Conservation (phyloP, 2,888 invertebrate species). For the Troides aeacus region DNA sequence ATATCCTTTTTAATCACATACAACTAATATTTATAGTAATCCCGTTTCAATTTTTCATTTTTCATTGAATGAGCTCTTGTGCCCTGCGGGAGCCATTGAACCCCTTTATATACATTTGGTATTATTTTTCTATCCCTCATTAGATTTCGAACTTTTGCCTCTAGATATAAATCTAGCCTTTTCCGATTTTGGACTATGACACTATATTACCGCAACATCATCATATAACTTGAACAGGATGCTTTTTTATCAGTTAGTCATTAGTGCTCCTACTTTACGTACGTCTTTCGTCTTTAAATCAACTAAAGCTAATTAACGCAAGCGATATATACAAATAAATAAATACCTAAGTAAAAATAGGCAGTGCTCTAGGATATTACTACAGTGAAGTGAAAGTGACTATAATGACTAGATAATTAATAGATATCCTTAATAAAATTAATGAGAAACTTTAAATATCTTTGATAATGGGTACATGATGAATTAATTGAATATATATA, state of each 20-base stretch:
- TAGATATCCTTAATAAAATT: background rate
- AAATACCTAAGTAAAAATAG: background rate
- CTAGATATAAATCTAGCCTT: background rate
- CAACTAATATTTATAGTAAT: too few species aligned
- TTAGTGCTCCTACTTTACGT: background rate
- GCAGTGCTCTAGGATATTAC: too few species aligned
- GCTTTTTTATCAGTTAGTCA: background rate
- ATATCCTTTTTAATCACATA: too few species aligned
- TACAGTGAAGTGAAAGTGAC: background rate
- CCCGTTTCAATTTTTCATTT: too few species aligned
- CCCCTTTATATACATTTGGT: background rate
- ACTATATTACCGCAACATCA: background rate
- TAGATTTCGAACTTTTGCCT: background rate
- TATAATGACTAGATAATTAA: background rate
- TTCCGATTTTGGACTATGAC: background rate
- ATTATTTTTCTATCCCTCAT: background rate
- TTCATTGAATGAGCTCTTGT: too few species aligned
- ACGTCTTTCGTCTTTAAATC: background rate
- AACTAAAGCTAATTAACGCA: background rate
- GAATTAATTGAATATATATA: background rate
- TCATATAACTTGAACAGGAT: background rate
- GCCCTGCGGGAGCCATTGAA: too few species aligned
- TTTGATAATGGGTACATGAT: background rate
- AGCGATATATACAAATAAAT: background rate
- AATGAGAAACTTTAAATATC: background rate